Evolutionary conservation across 2,113 vertebrate genomes (phyloP), one percentile per base, ranked within the genome.

Genomic region (Junco hyemalis): DNA sequence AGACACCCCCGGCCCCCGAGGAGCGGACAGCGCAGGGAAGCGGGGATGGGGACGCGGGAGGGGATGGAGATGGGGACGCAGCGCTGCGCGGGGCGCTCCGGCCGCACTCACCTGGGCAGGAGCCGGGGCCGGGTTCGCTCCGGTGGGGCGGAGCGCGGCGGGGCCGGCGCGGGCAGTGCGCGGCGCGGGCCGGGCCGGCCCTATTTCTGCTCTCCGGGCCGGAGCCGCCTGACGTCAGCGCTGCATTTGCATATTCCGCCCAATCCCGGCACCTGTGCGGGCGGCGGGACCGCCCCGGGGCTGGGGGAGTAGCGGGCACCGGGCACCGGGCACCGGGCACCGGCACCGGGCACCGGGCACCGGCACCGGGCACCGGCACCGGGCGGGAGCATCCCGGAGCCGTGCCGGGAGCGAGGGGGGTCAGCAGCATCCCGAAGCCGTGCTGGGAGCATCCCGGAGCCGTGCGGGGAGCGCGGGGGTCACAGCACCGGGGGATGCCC

Each of bases 201-300:
- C 98, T 99, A 99, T 99, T 99, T 99, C 98, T 96, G 98, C 97
- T 95, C 97, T 96, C 98, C 92, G 94, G 97, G 97, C 98, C 96
- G 90, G 97, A 97, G 97, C 94, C 78, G 96, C 97, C 97, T 98
- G 98, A 99, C 99, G 99, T 99, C 98, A 99, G 97, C 96, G 96
- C 40, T 2, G 51, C 63, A 97, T 96, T 98, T 98, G 98, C 98
- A 98, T 97, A 95, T 96, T 81, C 98, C 94, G 93, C 97, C 87
- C 98, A 96, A 96, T 98, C 96, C 97, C 95, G 95, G 97, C 98
- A 98, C 98, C 97, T 98, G 98, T 96, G 97, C 84, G 92, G 91
- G 60, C 12, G 36, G 45, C 38, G 93, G 74, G 51, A 20, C 65
- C 86, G 90, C 81, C 81, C 69, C 22, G 56, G 81, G 57, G 8